Conservation (phyloP, 1,140 invertebrate genomes). For the Riptortus pedestris region DNA sequence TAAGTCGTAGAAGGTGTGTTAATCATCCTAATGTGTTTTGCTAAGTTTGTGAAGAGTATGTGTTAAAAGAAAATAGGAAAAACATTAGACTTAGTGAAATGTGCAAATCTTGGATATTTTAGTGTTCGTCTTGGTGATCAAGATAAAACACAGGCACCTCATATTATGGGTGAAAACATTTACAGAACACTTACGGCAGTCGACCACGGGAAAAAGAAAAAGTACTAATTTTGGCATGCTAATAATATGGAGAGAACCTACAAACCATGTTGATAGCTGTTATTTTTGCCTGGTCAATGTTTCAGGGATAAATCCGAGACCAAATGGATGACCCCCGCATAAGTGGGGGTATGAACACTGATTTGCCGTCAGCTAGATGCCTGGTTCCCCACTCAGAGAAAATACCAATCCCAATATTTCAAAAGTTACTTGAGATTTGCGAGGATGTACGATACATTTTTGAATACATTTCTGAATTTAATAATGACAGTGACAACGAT, state of each 20-base stretch:
- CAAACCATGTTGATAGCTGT: neutral
- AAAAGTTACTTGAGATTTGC: neutral
- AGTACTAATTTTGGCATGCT: neutral
- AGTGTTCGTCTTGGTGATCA: neutral
- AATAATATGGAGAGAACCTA: neutral
- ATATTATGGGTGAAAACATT: neutral
- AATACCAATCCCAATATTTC: neutral
- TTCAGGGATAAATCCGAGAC: neutral
- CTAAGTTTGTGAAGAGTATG: neutral
- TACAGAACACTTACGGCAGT: neutral
- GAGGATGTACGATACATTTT: neutral
- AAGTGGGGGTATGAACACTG: neutral
- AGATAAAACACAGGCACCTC: neutral
- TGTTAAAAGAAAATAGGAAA: neutral
- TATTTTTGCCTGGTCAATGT: neutral
- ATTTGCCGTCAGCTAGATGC: neutral
- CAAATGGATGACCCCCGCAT: neutral
- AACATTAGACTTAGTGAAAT: neutral
- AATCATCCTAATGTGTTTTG: constrained; percentile 2
- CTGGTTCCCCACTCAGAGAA: neutral
- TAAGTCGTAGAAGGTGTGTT: neutral
- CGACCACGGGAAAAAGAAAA: neutral
- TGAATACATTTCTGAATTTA: neutral
- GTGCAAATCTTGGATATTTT: neutral
- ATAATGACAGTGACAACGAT: neutral